Evolutionary conservation across 2,113 vertebrate species (phyloP).

Genomic region (Saimiri boliviensis): DNA sequence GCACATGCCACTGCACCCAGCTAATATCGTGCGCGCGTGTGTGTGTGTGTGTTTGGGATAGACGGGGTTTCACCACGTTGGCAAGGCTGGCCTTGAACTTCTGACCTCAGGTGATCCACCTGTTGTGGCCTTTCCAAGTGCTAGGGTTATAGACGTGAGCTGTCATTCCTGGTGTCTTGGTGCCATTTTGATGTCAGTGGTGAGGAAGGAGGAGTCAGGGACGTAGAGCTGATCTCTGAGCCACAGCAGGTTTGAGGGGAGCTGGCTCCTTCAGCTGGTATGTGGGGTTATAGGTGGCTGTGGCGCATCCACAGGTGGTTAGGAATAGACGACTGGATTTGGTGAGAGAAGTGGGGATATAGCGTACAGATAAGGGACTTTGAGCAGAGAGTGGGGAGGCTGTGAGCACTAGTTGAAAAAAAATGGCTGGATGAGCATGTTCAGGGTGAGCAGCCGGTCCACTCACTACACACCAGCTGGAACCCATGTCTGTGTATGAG

Average conservation of each 20-base stretch:
- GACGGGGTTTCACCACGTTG: too few relatives aligned
- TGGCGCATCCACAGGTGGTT: fast-evolving
- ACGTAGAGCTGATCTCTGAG: neutral
- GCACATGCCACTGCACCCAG: too few relatives aligned
- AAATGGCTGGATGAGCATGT: neutral
- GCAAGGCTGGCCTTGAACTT: too few relatives aligned
- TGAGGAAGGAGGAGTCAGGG: neutral
- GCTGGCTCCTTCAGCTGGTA: fast-evolving
- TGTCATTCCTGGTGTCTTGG: too few relatives aligned
- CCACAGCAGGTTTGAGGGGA: neutral
- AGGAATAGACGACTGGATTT: neutral
- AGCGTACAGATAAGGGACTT: neutral
- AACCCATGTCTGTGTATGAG: neutral
- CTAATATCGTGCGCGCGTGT: too few relatives aligned
- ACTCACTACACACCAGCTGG: too few relatives aligned
- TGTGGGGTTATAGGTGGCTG: too few relatives aligned
- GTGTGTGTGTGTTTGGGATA: too few relatives aligned
- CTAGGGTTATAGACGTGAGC: too few relatives aligned
- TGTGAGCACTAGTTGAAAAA: neutral
- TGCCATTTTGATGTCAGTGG: too few relatives aligned
- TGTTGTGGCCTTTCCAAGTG: too few relatives aligned
- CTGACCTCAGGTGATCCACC: too few relatives aligned
- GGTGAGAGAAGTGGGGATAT: neutral
- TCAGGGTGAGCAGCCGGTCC: neutral
- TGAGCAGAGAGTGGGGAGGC: neutral